These are phyloP conservation scores for Protonemura montana DNA, from an alignment of 2,888 invertebrate species.

Conservation along the genomic window DNA sequence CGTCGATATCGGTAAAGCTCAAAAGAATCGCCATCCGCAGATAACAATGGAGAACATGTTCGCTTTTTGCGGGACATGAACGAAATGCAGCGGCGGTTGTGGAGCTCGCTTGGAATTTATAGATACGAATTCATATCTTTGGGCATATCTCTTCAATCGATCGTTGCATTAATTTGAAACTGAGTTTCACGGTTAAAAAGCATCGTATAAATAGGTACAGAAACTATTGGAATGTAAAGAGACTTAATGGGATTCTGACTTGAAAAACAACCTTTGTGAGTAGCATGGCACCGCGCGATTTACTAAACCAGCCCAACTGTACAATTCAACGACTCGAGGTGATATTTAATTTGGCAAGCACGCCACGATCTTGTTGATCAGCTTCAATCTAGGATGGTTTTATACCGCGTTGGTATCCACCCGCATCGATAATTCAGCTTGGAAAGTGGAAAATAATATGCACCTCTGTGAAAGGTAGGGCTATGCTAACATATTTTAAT, in stretches of 20 bases:
- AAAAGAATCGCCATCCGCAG: neutral
- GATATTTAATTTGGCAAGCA: neutral
- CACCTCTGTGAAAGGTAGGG: neutral
- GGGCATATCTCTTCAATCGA: neutral
- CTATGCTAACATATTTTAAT: neutral
- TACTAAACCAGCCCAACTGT: neutral
- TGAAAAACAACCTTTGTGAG: neutral
- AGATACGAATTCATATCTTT: constrained; percentile 7
- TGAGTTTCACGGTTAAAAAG: neutral
- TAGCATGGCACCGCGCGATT: no score
- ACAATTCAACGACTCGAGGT: neutral
- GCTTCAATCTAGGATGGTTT: neutral
- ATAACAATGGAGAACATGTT: neutral
- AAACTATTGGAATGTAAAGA: neutral
- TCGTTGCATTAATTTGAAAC: neutral
- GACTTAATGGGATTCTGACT: constrained; percentile 4
- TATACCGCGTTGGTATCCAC: neutral
- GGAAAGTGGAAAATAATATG: neutral
- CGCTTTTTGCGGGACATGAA: neutral
- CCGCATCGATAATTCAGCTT: neutral
- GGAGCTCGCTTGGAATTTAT: neutral
- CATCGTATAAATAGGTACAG: neutral
- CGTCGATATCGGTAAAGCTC: constrained; percentile 7
- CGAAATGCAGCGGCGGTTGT: neutral
- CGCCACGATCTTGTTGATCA: neutral